Conservation (phyloP, 2,797 vertebrate species). For the Glyptemys insculpta region DNA sequence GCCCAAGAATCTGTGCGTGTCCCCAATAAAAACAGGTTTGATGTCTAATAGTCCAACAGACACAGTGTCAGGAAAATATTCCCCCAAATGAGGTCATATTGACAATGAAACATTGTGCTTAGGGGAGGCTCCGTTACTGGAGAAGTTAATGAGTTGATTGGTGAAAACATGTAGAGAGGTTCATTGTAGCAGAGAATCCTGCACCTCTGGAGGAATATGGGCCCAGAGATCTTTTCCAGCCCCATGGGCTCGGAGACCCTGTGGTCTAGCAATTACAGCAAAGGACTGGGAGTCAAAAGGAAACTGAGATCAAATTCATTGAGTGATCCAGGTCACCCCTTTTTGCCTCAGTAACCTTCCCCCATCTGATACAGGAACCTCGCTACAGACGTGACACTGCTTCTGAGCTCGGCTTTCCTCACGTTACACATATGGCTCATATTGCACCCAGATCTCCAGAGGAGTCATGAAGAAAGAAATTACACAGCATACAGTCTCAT, state of each 20-base stretch:
- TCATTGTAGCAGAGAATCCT: background rate
- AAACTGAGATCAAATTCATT: background rate
- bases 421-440: background rate
- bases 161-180: background rate
- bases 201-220: background rate
- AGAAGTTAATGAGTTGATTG: background rate
- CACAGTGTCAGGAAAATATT: background rate
- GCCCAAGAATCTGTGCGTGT: background rate
- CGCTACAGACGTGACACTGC: background rate
- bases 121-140: background rate
- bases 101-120: fast-evolving
- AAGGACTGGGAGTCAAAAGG: background rate
- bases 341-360: background rate
- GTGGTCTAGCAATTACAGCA: fast-evolving
- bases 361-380: background rate
- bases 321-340: background rate
- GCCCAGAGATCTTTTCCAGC: background rate
- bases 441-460: background rate
- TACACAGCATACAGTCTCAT: background rate
- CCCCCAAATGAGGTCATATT: background rate
- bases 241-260: fast-evolving
- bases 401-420: background rate
- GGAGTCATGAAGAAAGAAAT: background rate
- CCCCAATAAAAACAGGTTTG: fast-evolving
- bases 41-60: background rate